These are phyloP conservation scores for Dipodomys ordii DNA, from an alignment of 2,113 vertebrate genomes.

Conservation along the genomic window DNA sequence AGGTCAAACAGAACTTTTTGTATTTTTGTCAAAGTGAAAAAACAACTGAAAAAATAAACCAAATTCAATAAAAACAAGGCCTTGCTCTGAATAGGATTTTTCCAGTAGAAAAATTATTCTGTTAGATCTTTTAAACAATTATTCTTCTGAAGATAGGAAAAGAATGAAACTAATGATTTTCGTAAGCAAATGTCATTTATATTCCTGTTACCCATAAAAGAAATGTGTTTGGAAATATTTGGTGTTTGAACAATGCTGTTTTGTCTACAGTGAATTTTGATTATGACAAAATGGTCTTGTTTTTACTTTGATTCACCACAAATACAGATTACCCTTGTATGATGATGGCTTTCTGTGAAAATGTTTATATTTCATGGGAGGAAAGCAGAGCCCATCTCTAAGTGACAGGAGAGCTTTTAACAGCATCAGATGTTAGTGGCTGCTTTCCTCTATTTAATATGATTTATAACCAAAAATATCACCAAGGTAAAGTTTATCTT, in stretches of 20 bases:
- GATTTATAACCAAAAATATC: constrained; percentile 33
- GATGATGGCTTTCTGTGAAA: no score
- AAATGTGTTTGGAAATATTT: background rate
- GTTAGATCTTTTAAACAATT: background rate
- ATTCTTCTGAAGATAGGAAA: background rate
- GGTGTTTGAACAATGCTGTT: background rate
- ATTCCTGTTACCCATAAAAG: background rate
- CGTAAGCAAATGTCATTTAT: background rate
- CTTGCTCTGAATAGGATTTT: background rate
- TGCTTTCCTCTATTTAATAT: background rate
- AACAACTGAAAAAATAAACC: no score
- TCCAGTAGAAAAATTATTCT: background rate
- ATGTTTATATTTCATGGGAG: background rate
- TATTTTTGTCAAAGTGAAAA: no score
- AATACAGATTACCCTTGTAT: background rate
- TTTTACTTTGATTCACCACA: background rate
- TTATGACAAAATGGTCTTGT: background rate
- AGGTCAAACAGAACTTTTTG: no score
- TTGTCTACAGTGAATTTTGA: background rate
- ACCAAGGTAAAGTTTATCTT: background rate
- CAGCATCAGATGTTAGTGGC: background rate
- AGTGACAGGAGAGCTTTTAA: background rate
- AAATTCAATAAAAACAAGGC: background rate
- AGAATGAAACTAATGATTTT: background rate
- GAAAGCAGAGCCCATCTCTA: background rate